These are phyloP conservation scores for Aplodontia rufa DNA, from an alignment of 2,113 vertebrate genomes.

Conservation along the genomic window DNA sequence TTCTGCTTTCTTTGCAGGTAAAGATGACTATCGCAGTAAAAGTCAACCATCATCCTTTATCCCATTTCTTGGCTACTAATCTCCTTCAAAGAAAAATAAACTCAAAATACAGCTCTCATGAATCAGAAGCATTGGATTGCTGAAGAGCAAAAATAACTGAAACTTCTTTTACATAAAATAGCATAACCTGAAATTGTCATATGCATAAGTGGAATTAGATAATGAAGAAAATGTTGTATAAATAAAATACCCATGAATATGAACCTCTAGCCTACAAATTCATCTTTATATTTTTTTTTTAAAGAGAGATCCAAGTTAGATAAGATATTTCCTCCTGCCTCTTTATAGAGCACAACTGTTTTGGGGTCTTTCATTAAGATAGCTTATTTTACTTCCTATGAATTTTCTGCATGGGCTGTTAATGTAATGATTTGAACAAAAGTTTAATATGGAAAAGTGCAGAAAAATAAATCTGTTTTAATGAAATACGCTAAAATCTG, in stretches of 20 bases:
- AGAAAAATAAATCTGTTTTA: neutral
- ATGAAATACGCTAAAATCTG: slow-evolving; percentile 49
- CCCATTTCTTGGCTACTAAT: neutral
- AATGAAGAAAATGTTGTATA: neutral
- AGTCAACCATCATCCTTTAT: neutral
- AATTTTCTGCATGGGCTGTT: neutral
- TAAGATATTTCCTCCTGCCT: neutral
- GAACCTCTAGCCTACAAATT: neutral
- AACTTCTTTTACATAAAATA: neutral
- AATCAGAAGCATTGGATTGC: neutral
- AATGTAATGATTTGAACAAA: neutral
- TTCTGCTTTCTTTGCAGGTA: neutral
- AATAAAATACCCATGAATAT: neutral
- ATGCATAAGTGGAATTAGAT: neutral
- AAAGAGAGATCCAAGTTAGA: neutral
- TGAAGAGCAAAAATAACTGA: neutral
- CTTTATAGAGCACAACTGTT: neutral
- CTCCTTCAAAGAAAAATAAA: neutral
- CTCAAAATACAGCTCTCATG: neutral
- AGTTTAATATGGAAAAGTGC: neutral
- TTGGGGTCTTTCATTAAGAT: neutral
- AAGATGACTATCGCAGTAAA: neutral
- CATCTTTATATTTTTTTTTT: neutral
- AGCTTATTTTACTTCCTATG: neutral
- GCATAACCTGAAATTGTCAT: neutral